A percentile compares a stretch with the other conserved stretches of the same genome.
Evolutionary conservation across 2,797 vertebrate genomes (phyloP).

Genomic region (Clamator glandarius): DNA sequence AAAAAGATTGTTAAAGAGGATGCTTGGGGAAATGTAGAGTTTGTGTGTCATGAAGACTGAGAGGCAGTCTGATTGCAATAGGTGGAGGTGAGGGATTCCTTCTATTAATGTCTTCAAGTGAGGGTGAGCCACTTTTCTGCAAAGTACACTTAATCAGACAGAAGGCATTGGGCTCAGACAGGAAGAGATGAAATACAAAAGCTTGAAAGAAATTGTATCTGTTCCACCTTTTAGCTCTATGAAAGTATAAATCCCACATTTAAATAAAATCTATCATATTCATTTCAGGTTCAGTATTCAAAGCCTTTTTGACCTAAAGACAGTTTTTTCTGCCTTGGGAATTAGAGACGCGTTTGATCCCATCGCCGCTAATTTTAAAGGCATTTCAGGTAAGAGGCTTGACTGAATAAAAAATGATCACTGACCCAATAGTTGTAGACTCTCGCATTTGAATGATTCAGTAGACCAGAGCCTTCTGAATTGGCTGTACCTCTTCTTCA

Average conservation of each 20-base stretch:
- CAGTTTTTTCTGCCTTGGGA: conserved; percentile 84
- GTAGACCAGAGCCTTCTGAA: background rate
- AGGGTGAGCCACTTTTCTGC: background rate
- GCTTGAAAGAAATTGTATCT: background rate
- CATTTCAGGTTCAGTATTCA: conserved; percentile 88
- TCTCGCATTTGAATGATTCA: background rate
- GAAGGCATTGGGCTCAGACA: background rate
- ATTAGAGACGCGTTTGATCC: conserved; percentile 88
- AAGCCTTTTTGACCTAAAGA: conserved; percentile 87
- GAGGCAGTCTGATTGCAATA: background rate
- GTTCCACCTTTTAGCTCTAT: background rate
- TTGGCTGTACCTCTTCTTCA: background rate
- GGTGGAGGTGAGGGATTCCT: background rate
- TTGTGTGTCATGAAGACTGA: background rate
- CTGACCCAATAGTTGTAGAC: background rate
- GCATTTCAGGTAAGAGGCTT: conserved; percentile 87
- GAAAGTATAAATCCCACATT: background rate
- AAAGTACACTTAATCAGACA: background rate
- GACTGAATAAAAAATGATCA: background rate
- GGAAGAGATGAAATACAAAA: background rate
- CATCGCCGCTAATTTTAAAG: conserved; percentile 85
- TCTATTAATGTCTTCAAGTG: background rate
- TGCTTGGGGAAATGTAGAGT: background rate
- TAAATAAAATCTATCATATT: conserved; percentile 1
- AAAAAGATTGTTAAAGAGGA: background rate